phyloP scores from a whole-genome alignment of 2,113 vertebrate species.

The Caracal caracal region DNA sequence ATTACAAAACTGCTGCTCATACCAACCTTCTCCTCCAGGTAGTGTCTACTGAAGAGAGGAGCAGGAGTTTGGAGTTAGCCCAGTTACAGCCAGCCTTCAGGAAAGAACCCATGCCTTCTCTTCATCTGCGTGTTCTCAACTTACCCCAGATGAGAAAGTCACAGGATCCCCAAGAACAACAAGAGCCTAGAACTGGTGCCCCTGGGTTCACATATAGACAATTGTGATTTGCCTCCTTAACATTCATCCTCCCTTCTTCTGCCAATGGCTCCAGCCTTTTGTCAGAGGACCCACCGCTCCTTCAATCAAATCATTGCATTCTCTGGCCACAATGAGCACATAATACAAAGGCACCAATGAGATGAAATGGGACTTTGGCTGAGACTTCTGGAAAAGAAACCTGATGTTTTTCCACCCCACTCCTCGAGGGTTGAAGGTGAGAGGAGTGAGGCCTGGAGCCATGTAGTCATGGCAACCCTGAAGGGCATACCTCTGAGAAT shows the following conservation, averaged over 20 bases:
- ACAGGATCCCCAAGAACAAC: not conserved
- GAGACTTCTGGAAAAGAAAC: not conserved
- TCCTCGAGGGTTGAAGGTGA: not conserved
- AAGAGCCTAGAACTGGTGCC: not conserved
- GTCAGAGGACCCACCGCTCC: not conserved
- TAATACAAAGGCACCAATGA: not conserved
- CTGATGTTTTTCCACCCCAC: not conserved
- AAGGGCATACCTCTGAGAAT: not conserved
- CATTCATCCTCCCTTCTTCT: not conserved
- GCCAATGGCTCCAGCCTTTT: not conserved
- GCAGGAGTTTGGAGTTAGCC: not conserved
- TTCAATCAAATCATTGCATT: not conserved
- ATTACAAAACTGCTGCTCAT: not conserved
- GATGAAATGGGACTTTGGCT: not conserved
- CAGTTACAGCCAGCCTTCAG: not conserved
- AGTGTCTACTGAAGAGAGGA: not conserved
- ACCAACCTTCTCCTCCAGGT: not conserved
- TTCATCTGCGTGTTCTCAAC: not conserved
- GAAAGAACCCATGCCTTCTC: not conserved
- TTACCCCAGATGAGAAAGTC: not conserved
- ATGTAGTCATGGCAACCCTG: not conserved
- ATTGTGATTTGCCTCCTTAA: not conserved
- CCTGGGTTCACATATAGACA: not conserved
- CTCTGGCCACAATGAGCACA: not conserved
- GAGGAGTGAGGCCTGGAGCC: not conserved